Conservation (phyloP, 1,140 invertebrate species). For the Eupeodes corollae region DNA sequence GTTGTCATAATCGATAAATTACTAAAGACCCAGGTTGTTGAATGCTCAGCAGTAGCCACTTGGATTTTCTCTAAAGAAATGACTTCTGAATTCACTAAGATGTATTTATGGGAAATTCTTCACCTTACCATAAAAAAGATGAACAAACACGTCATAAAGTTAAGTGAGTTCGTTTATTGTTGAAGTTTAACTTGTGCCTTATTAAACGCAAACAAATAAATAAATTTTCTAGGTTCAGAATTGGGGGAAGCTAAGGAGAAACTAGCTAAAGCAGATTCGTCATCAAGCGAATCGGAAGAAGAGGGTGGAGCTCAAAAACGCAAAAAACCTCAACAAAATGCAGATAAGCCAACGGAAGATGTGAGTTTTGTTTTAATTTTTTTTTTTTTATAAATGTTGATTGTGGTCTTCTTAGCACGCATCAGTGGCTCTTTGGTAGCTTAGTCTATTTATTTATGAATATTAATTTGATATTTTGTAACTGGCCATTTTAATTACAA, state of each 20-base stretch:
- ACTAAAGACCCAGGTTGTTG: conserved; percentile 92
- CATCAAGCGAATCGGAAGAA: conserved; percentile 67
- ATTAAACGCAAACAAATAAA: neutral
- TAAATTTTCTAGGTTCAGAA: conserved; percentile 49
- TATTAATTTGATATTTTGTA: too few species aligned
- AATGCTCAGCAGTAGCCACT: conserved; percentile 92
- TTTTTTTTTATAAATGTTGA: neutral
- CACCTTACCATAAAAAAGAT: conserved; percentile 94
- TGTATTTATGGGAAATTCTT: conserved; percentile 95
- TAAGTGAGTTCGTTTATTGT: conserved; percentile 42
- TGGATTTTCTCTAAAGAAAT: conserved; percentile 99
- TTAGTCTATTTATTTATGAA: too few species aligned
- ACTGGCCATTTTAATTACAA: too few species aligned
- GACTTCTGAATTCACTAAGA: conserved; percentile 84
- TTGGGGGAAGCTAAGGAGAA: conserved; percentile 77
- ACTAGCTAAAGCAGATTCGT: conserved; percentile 61
- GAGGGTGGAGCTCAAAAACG: conserved; percentile 40
- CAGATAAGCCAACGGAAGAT: conserved; percentile 73
- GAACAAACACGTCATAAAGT: conserved; percentile 85
- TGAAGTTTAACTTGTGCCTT: neutral
- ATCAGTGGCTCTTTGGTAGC: too few species aligned
- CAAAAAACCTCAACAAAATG: conserved; percentile 49
- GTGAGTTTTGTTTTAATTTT: conserved; percentile 20
- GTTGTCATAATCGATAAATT: conserved; percentile 92
- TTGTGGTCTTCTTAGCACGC: too few species aligned